Evolutionary conservation across 2,113 vertebrate species (phyloP), one percentile per base, ranked within the genome.

Genomic region (Aegithalos caudatus): DNA sequence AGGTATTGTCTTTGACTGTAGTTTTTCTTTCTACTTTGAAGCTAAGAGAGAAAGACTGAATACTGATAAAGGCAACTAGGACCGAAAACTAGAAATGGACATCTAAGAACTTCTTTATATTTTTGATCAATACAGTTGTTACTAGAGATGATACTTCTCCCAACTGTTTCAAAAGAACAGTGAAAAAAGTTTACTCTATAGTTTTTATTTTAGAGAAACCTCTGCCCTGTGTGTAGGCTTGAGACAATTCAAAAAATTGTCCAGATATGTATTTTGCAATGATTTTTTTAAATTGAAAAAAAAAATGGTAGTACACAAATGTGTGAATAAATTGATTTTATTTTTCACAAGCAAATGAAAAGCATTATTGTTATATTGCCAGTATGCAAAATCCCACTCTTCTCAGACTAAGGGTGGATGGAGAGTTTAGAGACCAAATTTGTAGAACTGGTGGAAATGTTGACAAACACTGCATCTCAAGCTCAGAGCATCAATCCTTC

Each of bases 31-130:
- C 25, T 90, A 8, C n/a, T 92, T 74, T 78, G 72, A 95, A 91
- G 37, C 24, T n/a, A 31, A 90, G 51, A 69, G 44, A 70, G 50
- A n/a, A 71, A 81, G 38, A 40, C 29, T 66, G 54, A 54, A 72
- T 58, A 61, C 19, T 90, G 61, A 62, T 51, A 92, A 83, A 56
- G n/a, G 27, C 57, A 73, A 61, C 53, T 67, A 72, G 37, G 67
- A 88, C n/a, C 28, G 83, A 76, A 93, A 82, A 19, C 56, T 86
- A 64, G 90, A 90, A 94, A 86, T 74, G 14, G 44, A 96, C 56
- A 83, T 90, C 72, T 85, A 83, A 88, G 61, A 40, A 66, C 11
- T 45, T 87, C 19, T 69, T 90, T 53, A 74, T 37, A 37, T 51
- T 67, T 94, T 77, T 35, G 56, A 81, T 87, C 77, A 65, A 85